These are phyloP conservation scores for Gryllus bimaculatus DNA, from an alignment of 1,140 invertebrate genomes.

Conservation along the genomic window DNA sequence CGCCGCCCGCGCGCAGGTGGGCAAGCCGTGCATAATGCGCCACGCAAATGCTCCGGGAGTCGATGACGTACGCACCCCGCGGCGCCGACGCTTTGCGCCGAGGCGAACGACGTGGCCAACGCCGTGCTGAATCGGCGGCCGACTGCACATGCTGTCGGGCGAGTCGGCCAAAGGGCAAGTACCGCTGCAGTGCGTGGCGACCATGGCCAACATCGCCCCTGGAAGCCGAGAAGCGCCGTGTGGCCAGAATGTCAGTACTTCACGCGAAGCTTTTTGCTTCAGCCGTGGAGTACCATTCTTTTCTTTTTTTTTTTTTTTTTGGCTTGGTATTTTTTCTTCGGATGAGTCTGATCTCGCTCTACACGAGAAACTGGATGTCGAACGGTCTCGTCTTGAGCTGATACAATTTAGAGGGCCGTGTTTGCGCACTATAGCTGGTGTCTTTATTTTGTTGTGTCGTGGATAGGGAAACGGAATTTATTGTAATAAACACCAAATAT, in stretches of 20 bases:
- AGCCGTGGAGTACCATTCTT: constrained; percentile 26
- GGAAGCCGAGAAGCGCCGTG: constrained; percentile 80
- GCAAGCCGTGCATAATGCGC: constrained; percentile 60
- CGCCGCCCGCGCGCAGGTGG: constrained; percentile 34
- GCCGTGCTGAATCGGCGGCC: constrained; percentile 66
- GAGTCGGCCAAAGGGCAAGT: constrained; percentile 63
- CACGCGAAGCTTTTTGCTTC: constrained; percentile 52
- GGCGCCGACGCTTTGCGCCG: constrained; percentile 57
- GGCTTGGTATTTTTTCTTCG: too few species aligned
- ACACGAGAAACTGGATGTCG: too few species aligned
- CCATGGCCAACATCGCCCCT: constrained; percentile 59
- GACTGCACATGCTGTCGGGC: constrained; percentile 66
- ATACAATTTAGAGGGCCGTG: too few species aligned
- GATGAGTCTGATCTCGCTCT: too few species aligned
- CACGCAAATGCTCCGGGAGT: constrained; percentile 62
- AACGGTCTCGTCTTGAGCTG: too few species aligned
- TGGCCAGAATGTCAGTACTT: constrained; percentile 70
- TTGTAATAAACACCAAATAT: too few species aligned
- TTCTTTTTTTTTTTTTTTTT: too few species aligned
- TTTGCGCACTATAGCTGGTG: too few species aligned
- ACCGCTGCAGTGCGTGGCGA: constrained; percentile 52
- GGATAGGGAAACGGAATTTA: too few species aligned
- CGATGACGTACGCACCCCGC: constrained; percentile 55
- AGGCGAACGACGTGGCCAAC: constrained; percentile 64
- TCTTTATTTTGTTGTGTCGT: too few species aligned